Evolutionary conservation across 2,797 vertebrate genomes (phyloP), one percentile per base, ranked within the genome.

Genomic region (Syndactyla subalaris): DNA sequence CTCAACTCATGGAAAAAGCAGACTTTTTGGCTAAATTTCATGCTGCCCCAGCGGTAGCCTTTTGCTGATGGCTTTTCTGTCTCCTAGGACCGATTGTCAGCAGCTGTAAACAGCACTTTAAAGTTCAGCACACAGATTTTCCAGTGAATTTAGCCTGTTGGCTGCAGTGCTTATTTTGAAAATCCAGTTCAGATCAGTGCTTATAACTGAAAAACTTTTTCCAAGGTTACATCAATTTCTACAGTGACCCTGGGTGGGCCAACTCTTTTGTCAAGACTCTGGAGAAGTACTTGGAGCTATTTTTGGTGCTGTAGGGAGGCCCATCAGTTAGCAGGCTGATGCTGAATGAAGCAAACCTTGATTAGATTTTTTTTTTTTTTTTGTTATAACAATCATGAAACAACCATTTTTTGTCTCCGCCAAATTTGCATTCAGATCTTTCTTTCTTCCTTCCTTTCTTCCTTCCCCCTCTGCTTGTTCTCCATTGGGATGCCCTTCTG

Each of bases 1-100:
- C 45, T 95, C 67, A 70, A 74, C 59, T 92, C 83, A 82, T 94
- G 94, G 94, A 93, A 94, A 95, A 96, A 94, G 45, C 95, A 95
- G 88, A 59, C 43, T 55, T 89, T 91, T 73, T 92, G 93, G 95
- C 94, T 88, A 73, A 76, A 88, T 87, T 78, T 89, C 74, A 17
- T 67, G 57, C 20, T 71, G 52, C 71, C 30, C 59, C 41, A 86
- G 88, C 0, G 0, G 76, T 14, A 95, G 92, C 73, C 41, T 79
- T 89, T 87, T 81, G 55, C 63, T 93, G 45, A 91, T 94, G 88
- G 67, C 52, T 95, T 96, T 90, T 94, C 61, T 93, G 82, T 77
- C 65, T 92, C 89, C 39, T 54, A 91, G 81, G 65, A 76, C 57
- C 27, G 61, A 49, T 22, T 91, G 74, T 85, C 63, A 49, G 75